Evolutionary conservation across 2,888 invertebrate genomes (phyloP).

Genomic region (Octodonta nipae): DNA sequence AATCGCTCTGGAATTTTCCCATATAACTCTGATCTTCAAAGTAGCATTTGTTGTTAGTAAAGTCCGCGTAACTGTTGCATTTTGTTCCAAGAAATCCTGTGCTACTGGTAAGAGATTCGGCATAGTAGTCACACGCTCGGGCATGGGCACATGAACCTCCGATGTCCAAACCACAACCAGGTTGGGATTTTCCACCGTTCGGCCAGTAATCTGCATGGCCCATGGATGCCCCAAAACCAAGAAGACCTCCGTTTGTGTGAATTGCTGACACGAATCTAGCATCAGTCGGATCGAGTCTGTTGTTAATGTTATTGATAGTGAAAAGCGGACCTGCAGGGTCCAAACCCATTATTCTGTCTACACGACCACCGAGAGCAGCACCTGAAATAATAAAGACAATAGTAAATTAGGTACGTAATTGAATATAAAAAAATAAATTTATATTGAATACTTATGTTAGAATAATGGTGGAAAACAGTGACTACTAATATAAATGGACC

Average conservation of each 20-base stretch:
- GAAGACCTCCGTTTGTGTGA: conserved; percentile 20
- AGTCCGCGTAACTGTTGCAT: conserved; percentile 1
- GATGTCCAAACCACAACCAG: conserved; percentile 24
- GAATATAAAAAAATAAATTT: too few species aligned
- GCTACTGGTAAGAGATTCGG: background rate
- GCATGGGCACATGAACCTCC: conserved; percentile 33
- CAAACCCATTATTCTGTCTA: too few species aligned
- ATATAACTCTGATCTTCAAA: background rate
- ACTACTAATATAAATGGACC: too few species aligned
- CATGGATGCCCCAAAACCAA: conserved; percentile 16
- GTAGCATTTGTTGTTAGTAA: background rate
- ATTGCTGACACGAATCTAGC: conserved; percentile 26
- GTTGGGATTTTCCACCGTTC: conserved; percentile 25
- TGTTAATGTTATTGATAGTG: conserved; percentile 14
- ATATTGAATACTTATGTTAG: too few species aligned
- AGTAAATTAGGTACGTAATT: too few species aligned
- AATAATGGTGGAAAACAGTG: too few species aligned
- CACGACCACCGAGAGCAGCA: too few species aligned
- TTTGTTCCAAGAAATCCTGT: background rate
- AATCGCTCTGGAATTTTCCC: background rate
- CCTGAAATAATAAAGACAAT: too few species aligned
- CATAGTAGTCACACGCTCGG: background rate
- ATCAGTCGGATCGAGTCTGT: conserved; percentile 24
- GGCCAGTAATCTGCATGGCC: conserved; percentile 28
- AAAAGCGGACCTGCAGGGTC: conserved; percentile 26